These are phyloP conservation scores for Enhydra lutris DNA, from an alignment of 2,113 vertebrate genomes.

Conservation along the genomic window DNA sequence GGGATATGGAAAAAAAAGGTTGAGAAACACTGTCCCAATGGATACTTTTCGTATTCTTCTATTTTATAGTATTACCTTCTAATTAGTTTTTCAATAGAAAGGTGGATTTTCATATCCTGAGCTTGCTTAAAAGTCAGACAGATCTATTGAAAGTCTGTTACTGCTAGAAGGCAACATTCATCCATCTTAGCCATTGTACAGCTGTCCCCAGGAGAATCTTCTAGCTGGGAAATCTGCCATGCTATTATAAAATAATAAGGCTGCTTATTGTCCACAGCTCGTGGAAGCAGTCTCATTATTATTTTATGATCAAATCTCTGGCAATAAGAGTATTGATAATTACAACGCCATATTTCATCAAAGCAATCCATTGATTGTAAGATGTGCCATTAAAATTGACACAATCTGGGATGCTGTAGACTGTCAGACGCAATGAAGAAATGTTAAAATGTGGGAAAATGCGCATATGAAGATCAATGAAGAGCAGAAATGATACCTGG, in stretches of 20 bases:
- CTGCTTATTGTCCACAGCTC: background rate
- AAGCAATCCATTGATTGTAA: background rate
- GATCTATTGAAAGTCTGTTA: background rate
- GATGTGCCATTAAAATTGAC: background rate
- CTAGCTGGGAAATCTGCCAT: fast-evolving
- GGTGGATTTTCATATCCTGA: background rate
- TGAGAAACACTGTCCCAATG: background rate
- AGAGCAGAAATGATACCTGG: background rate
- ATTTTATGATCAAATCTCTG: background rate
- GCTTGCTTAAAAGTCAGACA: background rate
- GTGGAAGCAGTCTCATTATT: background rate
- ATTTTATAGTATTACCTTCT: background rate
- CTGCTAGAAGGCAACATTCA: background rate
- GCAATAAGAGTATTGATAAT: background rate
- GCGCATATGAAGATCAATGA: background rate
- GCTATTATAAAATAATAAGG: background rate
- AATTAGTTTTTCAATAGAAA: conserved; percentile 22
- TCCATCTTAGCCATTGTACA: background rate
- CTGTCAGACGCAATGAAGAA: background rate
- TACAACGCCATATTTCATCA: background rate
- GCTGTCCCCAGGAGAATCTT: background rate
- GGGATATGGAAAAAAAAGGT: background rate
- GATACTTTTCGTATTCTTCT: background rate
- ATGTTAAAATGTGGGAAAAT: background rate
- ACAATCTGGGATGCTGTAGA: background rate